A percentile compares a stretch with the other conserved stretches of the same genome.
phyloP scores from a whole-genome alignment of 2,113 vertebrate genomes.

The Cyanocitta stelleri region DNA sequence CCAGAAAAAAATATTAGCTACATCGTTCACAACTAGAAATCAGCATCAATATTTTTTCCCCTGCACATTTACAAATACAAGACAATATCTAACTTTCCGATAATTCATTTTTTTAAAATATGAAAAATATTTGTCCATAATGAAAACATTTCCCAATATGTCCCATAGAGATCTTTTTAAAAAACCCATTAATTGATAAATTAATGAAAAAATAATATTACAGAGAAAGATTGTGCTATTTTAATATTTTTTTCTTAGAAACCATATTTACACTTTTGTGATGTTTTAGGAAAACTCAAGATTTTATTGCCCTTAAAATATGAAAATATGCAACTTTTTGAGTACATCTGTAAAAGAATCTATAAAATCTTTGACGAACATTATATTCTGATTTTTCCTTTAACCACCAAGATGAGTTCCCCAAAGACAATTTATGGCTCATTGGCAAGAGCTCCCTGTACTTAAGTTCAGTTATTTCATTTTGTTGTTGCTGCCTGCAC shows the following conservation, averaged over 20 bases:
- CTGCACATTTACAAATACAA: not conserved
- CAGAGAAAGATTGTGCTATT: not conserved
- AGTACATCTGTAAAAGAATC: not conserved
- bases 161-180: not conserved
- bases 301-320: not conserved
- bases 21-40: not conserved
- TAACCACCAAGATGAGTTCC: not conserved
- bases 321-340: not conserved
- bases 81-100: not conserved
- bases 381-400: not conserved
- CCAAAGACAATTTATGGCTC: not conserved
- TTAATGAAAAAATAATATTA: not conserved
- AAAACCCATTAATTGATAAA: not conserved
- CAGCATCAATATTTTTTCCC: not conserved
- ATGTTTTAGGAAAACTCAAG: not conserved
- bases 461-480: not conserved
- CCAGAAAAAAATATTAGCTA: not conserved
- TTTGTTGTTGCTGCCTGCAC: not conserved
- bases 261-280: not conserved
- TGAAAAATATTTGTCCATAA: not conserved
- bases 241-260: not conserved
- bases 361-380: not conserved
- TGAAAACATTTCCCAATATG: not conserved
- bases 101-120: not conserved
- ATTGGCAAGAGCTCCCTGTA: not conserved